These are phyloP conservation scores for Agrochola lychnidis DNA, from an alignment of 2,888 invertebrate species.

Conservation along the genomic window DNA sequence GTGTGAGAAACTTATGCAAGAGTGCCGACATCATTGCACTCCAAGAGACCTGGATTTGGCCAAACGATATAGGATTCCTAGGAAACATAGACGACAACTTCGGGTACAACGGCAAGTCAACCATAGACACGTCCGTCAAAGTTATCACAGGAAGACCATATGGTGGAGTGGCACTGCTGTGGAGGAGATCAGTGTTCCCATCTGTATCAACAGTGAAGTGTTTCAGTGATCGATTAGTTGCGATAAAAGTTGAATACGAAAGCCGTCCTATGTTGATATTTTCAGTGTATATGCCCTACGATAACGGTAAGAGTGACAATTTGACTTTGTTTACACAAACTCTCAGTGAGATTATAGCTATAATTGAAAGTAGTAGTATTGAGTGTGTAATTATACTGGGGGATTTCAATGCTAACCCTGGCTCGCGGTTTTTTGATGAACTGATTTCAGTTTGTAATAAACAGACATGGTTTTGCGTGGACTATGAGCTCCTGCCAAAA, in stretches of 20 bases:
- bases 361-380: too few relatives aligned
- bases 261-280: not conserved
- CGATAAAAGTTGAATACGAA: not conserved
- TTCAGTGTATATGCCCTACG: not conserved
- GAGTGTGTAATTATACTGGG: too few relatives aligned
- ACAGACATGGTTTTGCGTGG: too few relatives aligned
- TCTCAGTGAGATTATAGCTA: too few relatives aligned
- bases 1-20: not conserved
- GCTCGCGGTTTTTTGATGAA: too few relatives aligned
- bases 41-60: not conserved
- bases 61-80: not conserved
- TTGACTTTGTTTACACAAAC: too few relatives aligned
- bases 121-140: not conserved
- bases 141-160: not conserved
- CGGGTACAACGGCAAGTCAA: not conserved
- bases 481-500: too few relatives aligned
- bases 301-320: too few relatives aligned
- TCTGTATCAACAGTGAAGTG: not conserved
- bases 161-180: too few relatives aligned
- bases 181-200: too few relatives aligned
- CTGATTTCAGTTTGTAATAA: too few relatives aligned
- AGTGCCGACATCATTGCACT: conserved; percentile 6
- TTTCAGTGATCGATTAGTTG: not conserved
- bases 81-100: not conserved
- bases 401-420: too few relatives aligned